Evolutionary conservation across 2,113 vertebrate species (phyloP), one percentile per base, ranked within the genome.

Genomic region (Leptobrachium leishanense): DNA sequence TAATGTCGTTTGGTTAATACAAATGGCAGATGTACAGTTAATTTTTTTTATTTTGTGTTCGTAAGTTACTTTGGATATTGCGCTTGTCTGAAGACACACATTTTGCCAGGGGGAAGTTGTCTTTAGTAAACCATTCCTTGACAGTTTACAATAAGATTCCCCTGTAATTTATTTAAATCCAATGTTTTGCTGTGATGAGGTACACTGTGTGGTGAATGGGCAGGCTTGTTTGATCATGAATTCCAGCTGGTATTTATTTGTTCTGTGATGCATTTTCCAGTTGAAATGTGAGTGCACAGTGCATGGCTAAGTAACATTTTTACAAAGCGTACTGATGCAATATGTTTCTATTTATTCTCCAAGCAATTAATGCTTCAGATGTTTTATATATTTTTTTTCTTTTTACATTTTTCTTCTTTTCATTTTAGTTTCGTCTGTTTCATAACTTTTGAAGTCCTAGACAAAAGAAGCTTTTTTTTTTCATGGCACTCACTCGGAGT

Each of bases 231-330:
- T 77, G 76, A 70, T 70, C 76, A 62, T 69, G 76, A 63, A 50
- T 63, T 77, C 76, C 76, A 70, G 76, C 54, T 70, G 66, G 43
- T 77, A 63, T 77, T 57, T 69, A 69, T 69, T 77, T 77, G 76
- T 70, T 77, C 76, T 70, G 55, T 5, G 11, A 63, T 63, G 43
- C 39, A 43, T 62, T 62, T 77, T 70, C 55, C 68, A 63, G 42
- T 55, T 70, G 64, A 76, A 57, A 68, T 68, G 31, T 41, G 44
- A 53, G 43, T 41, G 43, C 72, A 64, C 74, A 66, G 74, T 50
- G 59, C 39, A 20, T 46, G 67, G 75, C 64, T 68, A 76, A 76
- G 55, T 76, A 68, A 68, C 75, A 68, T 68, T 53, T 68, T 65
- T 76, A 65, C 75, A 76, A 59, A 41, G 53, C 69, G 67, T 76